phyloP scores from a whole-genome alignment of 1,140 invertebrate species.

The Chelonus insularis region DNA sequence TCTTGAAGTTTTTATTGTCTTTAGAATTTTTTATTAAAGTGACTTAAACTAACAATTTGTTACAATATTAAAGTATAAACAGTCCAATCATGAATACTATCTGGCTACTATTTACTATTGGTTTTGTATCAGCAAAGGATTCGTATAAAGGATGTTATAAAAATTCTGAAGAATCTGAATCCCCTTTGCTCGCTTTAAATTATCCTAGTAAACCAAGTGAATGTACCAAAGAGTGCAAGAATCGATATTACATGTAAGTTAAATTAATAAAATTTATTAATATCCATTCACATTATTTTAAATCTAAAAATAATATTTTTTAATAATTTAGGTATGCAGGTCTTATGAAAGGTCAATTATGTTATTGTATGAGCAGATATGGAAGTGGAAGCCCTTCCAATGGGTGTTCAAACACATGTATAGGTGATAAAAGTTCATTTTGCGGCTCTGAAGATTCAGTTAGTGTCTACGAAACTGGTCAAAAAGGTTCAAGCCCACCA shows the following conservation, averaged over 20 bases:
- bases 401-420: slow-evolving; percentile 52
- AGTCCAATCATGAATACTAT: not conserved
- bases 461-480: slow-evolving; percentile 59
- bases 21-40: not conserved
- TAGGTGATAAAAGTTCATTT: slow-evolving; percentile 36
- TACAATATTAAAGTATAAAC: not conserved
- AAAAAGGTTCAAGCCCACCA: slow-evolving; percentile 55
- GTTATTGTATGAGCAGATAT: slow-evolving; percentile 57
- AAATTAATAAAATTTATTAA: no score
- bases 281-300: no score
- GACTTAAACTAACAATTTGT: no score
- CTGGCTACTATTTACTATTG: not conserved
- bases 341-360: slow-evolving; percentile 52
- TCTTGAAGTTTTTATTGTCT: not conserved
- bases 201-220: not conserved
- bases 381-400: slow-evolving; percentile 46
- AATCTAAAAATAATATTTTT: not conserved
- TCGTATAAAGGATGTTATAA: not conserved
- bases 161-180: not conserved
- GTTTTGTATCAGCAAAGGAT: not conserved
- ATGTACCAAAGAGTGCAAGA: slow-evolving; percentile 38
- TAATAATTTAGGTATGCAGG: slow-evolving; percentile 52
- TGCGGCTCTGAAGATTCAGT: slow-evolving; percentile 56
- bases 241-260: slow-evolving; percentile 48
- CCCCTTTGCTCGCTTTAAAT: not conserved